Evolutionary conservation across 2,797 vertebrate species (phyloP).

Genomic region (Carapus acus): DNA sequence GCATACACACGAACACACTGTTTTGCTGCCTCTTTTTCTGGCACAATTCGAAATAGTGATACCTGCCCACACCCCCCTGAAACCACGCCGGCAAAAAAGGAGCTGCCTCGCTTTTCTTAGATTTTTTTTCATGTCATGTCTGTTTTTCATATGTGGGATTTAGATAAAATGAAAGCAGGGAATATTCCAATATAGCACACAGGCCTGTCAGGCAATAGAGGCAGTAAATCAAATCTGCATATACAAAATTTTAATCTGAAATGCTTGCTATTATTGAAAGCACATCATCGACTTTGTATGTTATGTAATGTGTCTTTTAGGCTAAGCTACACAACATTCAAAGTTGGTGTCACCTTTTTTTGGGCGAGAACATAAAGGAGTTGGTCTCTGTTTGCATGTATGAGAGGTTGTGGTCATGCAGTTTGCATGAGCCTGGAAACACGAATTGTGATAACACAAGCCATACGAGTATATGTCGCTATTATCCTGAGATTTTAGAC

Average conservation of each 20-base stretch:
- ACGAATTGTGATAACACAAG: too few species aligned
- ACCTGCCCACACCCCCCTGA: slow-evolving; percentile 26
- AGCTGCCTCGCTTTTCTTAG: slow-evolving; percentile 36
- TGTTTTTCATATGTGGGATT: slow-evolving; percentile 49
- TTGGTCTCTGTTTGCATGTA: too few species aligned
- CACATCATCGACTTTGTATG: not conserved
- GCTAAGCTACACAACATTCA: not conserved
- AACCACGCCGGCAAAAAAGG: slow-evolving; percentile 31
- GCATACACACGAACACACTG: too few species aligned
- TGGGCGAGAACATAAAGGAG: too few species aligned
- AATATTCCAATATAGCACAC: slow-evolving; percentile 19
- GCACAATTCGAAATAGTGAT: slow-evolving; percentile 40
- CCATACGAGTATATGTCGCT: too few species aligned
- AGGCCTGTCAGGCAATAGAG: slow-evolving; percentile 44
- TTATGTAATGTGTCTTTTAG: not conserved
- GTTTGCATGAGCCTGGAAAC: too few species aligned
- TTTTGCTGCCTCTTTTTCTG: slow-evolving; percentile 34
- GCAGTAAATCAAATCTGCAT: not conserved
- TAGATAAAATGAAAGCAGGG: slow-evolving; percentile 45
- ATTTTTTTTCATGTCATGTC: slow-evolving; percentile 27
- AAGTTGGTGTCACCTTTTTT: not conserved
- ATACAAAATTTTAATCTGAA: not conserved
- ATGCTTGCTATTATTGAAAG: not conserved
- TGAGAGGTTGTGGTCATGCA: too few species aligned
- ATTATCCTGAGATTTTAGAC: too few species aligned